Evolutionary conservation across 1,140 invertebrate genomes (phyloP), one percentile per base, ranked within the genome.

Genomic region (Brevipalpus yothersi): DNA sequence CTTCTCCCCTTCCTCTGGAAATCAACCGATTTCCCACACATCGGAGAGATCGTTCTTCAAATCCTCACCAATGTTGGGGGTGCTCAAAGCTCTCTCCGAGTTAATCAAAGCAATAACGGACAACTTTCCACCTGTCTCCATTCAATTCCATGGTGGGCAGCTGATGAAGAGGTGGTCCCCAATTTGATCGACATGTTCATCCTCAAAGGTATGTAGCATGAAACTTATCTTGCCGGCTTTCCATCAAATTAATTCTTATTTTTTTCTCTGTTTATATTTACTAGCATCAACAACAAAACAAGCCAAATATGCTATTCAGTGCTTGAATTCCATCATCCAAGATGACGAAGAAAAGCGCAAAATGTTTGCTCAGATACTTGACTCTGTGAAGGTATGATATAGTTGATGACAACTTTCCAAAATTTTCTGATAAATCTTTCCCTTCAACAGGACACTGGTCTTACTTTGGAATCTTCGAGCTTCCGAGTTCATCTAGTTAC

Each of bases 251-350:
- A 41, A 80, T 78, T 1, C 72, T 79, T 43, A 72, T 84, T 47
- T 80, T 83, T 71, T 77, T 81, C 31, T 74, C 75, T 59, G 31
- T 31, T 31, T 31, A 3, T 31, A 31, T 31, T 31, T 65, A 68
- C 9, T 62, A 73, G 72, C 55, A 67, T 66, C 59, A 5, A 88
- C 86, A 3, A 81, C 86, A 0, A 93, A 93, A 72, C 90, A 96
- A 72, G 88, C 90, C 0, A 97, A 97, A 72, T 88, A 94, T 68
- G 88, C 91, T 7, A 82, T 96, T 41, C 78, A 86, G 62, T 95
- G 91, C 73, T 79, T 96, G 47, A 87, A 91, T 70, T 64, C 66
- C 41, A 83, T 86, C 67, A 80, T 80, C 15, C 78, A 82, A 63
- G 77, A 84, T 66, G 63, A 64, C 11, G 41, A 49, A 15, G 58